A percentile compares a stretch with the other conserved stretches of the same genome.
These are phyloP conservation scores for Carcina quercana DNA, from an alignment of 2,888 invertebrate species.

Conservation along the genomic window DNA sequence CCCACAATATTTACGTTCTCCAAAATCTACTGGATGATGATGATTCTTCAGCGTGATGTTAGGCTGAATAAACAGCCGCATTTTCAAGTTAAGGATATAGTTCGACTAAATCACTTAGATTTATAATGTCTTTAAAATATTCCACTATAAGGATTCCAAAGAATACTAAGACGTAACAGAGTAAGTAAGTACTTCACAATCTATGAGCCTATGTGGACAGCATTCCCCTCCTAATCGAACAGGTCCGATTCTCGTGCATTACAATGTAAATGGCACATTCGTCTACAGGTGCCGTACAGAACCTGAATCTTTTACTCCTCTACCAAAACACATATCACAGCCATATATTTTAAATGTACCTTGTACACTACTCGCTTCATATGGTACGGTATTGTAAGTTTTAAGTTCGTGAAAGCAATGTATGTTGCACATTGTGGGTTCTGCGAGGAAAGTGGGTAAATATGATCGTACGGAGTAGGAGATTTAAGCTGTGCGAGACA, in stretches of 20 bases:
- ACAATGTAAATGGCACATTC: constrained; percentile 69
- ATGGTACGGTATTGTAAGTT: neutral
- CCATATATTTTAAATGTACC: neutral
- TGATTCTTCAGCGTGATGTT: no score
- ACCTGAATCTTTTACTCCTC: constrained; percentile 43
- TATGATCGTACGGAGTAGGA: constrained; percentile 48
- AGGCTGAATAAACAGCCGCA: no score
- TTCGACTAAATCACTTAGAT: no score
- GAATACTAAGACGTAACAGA: constrained; percentile 6
- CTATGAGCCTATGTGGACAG: constrained; percentile 35
- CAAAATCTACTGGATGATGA: no score
- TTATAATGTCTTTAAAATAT: no score
- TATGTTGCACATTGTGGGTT: neutral
- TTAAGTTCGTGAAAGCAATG: constrained; percentile 12
- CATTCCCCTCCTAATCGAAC: constrained; percentile 66
- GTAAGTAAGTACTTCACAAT: no score
- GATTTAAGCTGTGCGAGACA: constrained; percentile 56
- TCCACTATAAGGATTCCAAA: no score
- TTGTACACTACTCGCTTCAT: neutral
- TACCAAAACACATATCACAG: constrained; percentile 14
- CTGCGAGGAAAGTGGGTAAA: neutral
- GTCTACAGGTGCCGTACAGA: constrained; percentile 61
- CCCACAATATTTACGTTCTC: no score
- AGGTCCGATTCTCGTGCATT: constrained; percentile 61
- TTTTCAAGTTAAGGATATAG: no score